Percentiles rank a stretch among this genome's conserved stretches.
phyloP scores from a whole-genome alignment of 2,113 vertebrate species.

The Vimba vimba region DNA sequence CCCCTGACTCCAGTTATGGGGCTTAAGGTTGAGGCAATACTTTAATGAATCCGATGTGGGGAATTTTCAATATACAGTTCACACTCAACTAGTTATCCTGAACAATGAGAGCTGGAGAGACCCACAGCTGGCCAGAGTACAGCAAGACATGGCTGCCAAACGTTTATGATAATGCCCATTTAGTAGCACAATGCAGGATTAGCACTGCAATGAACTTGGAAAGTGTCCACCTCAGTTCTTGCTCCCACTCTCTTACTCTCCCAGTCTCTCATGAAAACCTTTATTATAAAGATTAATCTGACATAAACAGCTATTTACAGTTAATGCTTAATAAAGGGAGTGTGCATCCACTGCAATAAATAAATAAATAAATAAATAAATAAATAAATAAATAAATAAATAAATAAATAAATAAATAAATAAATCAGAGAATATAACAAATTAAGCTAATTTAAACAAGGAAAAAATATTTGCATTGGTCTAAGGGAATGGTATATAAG shows the following conservation, averaged over 20 bases:
- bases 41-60: slow-evolving; percentile 61
- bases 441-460: background rate
- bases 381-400: background rate
- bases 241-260: background rate
- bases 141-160: slow-evolving; percentile 64
- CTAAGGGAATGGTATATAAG: background rate
- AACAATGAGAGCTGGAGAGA: slow-evolving; percentile 66
- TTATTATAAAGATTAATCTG: slow-evolving; percentile 10
- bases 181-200: slow-evolving; percentile 71
- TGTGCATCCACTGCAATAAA: background rate
- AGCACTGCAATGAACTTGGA: slow-evolving; percentile 68
- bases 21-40: slow-evolving; percentile 54
- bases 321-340: background rate
- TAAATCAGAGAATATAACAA: background rate
- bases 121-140: slow-evolving; percentile 53
- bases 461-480: background rate
- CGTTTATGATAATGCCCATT: slow-evolving; percentile 72
- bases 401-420: background rate
- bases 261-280: background rate
- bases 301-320: slow-evolving; percentile 31
- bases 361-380: background rate
- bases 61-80: slow-evolving; percentile 56
- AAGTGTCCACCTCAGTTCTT: slow-evolving; percentile 40
- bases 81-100: slow-evolving; percentile 65
- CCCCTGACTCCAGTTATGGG: slow-evolving; percentile 45